These are phyloP conservation scores for Leptinotarsa undecemlineata DNA, from an alignment of 1,140 invertebrate genomes.

Conservation along the genomic window DNA sequence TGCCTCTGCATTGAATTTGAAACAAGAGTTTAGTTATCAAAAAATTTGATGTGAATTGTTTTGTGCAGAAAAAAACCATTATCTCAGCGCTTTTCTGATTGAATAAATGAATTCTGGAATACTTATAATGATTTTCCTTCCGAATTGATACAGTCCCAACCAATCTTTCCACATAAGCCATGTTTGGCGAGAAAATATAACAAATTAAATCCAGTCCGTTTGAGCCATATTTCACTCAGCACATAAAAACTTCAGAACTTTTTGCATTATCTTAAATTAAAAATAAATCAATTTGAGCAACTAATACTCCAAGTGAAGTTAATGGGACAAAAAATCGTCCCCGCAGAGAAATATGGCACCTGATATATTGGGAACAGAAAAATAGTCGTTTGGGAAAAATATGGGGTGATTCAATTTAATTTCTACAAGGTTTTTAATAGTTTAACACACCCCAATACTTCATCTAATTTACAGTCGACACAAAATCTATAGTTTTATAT, in stretches of 20 bases:
- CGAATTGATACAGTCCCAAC: too few relatives aligned
- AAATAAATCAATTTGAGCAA: conserved; percentile 26
- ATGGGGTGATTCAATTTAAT: neutral
- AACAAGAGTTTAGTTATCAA: too few relatives aligned
- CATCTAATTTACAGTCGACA: conserved; percentile 35
- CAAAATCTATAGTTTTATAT: conserved; percentile 26
- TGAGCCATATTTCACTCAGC: neutral
- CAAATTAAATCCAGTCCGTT: too few relatives aligned
- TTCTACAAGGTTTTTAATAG: neutral
- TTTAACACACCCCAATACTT: neutral
- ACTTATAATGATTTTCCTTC: too few relatives aligned
- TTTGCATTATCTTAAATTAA: conserved; percentile 22
- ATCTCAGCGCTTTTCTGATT: too few relatives aligned
- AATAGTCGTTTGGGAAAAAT: neutral
- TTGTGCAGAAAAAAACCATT: too few relatives aligned
- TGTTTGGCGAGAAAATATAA: too few relatives aligned
- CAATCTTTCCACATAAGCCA: too few relatives aligned
- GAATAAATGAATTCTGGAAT: too few relatives aligned
- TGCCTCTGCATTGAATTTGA: too few relatives aligned
- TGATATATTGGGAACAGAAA: neutral
- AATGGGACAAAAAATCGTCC: conserved; percentile 3
- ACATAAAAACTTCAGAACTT: conserved; percentile 15
- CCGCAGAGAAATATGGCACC: neutral
- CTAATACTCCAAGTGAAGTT: neutral
- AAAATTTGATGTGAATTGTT: too few relatives aligned